A percentile compares a stretch with the other conserved stretches of the same genome.
These are phyloP conservation scores for Gulo gulo DNA, from an alignment of 2,113 vertebrate species.

Conservation along the genomic window DNA sequence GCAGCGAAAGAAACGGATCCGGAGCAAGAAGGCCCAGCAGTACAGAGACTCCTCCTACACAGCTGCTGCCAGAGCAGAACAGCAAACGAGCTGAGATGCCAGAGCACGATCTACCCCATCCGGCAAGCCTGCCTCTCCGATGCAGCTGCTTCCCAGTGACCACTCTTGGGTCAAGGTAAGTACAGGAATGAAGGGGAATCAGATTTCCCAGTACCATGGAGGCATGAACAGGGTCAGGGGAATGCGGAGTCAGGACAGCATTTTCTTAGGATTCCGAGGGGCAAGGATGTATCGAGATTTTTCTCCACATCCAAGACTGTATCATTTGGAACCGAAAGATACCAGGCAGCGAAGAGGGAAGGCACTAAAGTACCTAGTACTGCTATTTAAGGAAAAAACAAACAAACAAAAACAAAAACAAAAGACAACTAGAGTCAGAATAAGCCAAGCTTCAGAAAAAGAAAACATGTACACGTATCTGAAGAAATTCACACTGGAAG, in stretches of 20 bases:
- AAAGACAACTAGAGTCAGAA: not conserved
- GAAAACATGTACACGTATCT: not conserved
- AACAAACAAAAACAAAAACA: not conserved
- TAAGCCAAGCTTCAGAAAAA: not conserved
- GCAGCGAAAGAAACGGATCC: not conserved
- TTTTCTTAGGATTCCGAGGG: not conserved
- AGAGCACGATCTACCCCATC: not conserved
- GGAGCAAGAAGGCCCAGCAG: not conserved
- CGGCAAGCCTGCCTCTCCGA: not conserved
- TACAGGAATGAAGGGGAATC: not conserved
- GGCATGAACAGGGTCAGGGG: not conserved
- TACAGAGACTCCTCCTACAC: not conserved
- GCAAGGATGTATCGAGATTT: not conserved
- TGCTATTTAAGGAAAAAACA: slow-evolving; percentile 19
- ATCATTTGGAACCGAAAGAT: not conserved
- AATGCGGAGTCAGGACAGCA: not conserved
- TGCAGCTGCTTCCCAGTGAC: not conserved
- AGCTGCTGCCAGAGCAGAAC: not conserved
- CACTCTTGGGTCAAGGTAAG: not conserved
- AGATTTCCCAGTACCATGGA: not conserved
- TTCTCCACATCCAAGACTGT: not conserved
- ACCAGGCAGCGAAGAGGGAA: not conserved
- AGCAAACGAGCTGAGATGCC: not conserved
- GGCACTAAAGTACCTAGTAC: not conserved
- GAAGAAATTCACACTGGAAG: not conserved